phyloP scores from a whole-genome alignment of 1,140 invertebrate genomes.

The Brachionus calyciflorus region DNA sequence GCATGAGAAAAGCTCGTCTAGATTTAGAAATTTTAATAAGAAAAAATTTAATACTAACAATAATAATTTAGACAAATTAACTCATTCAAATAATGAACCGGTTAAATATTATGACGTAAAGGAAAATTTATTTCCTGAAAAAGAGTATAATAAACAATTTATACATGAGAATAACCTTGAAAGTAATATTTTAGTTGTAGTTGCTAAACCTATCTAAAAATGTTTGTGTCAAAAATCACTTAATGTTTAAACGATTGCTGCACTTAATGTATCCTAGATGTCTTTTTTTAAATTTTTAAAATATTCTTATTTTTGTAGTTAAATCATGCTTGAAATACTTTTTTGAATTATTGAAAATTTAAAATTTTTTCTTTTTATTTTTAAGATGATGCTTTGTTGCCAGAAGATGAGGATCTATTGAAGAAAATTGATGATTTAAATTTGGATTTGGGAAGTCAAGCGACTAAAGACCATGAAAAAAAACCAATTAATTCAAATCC shows the following conservation, averaged over 20 bases:
- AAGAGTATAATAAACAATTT: slow-evolving; percentile 34
- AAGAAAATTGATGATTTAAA: no score
- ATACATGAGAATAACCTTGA: background rate
- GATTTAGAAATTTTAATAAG: background rate
- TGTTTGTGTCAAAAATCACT: background rate
- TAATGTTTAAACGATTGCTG: slow-evolving; percentile 7
- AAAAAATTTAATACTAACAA: slow-evolving; percentile 5
- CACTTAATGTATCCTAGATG: background rate
- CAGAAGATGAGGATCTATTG: no score
- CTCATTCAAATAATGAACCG: background rate
- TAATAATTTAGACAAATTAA: background rate
- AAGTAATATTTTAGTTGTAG: background rate
- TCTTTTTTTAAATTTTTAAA: no score
- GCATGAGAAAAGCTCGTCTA: no score
- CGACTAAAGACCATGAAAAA: background rate
- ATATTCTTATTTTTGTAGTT: no score
- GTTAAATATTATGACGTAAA: slow-evolving; percentile 25
- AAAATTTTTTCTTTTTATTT: no score
- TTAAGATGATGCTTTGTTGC: no score
- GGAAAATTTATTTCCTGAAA: slow-evolving; percentile 15
- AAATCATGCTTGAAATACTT: slow-evolving; percentile 24
- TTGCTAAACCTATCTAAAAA: background rate
- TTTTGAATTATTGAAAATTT: no score
- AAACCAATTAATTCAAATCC: background rate
- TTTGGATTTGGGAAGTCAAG: background rate